Evolutionary conservation across 2,113 vertebrate genomes (phyloP).

Genomic region (Campylorhamphus procurvoides): DNA sequence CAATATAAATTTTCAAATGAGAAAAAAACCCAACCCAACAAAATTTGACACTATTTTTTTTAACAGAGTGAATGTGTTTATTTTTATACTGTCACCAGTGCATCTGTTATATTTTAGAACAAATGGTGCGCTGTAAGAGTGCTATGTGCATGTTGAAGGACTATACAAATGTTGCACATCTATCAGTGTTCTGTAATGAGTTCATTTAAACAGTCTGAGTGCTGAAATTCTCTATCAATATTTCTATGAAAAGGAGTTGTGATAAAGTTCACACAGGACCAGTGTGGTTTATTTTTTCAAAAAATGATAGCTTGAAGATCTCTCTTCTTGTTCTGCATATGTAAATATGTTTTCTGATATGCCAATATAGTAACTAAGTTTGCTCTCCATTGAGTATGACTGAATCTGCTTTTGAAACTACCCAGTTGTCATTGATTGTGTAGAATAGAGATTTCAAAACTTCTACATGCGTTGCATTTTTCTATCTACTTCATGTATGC

Average conservation of each 20-base stretch:
- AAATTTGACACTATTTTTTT: slow-evolving; percentile 5
- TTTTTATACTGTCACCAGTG: slow-evolving; percentile 41
- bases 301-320: not conserved
- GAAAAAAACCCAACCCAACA: not conserved
- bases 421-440: not conserved
- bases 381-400: not conserved
- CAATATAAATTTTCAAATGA: not conserved
- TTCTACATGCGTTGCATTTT: not conserved
- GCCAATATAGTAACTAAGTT: not conserved
- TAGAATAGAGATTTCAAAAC: slow-evolving; percentile 15
- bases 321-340: not conserved
- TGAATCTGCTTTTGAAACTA: not conserved
- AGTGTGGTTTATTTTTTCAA: not conserved
- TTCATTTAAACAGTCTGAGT: not conserved
- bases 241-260: slow-evolving; percentile 1
- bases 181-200: not conserved
- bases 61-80: slow-evolving; percentile 31
- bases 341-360: not conserved
- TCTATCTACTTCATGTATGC: not conserved
- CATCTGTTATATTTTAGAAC: not conserved
- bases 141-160: not conserved
- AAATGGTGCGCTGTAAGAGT: slow-evolving; percentile 5
- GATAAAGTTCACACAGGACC: not conserved
- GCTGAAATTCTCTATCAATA: not conserved
- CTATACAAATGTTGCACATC: not conserved